A percentile compares a stretch with the other conserved stretches of the same genome.
Conservation (phyloP, 1,140 invertebrate genomes). For the Paralvinella palmiformis region DNA sequence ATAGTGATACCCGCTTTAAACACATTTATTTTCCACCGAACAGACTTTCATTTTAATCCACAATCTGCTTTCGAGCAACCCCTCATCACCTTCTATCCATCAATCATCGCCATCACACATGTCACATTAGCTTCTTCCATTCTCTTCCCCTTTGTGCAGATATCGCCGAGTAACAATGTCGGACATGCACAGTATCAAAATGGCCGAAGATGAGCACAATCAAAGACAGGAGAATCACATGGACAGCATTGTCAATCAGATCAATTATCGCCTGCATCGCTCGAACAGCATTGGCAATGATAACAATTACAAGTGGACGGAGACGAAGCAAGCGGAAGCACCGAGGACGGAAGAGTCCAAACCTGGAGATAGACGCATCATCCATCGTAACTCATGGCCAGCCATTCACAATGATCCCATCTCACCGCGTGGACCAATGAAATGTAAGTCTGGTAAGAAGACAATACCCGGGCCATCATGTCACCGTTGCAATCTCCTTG, state of each 20-base stretch:
- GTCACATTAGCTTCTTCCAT: too few relatives aligned
- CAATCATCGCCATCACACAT: too few relatives aligned
- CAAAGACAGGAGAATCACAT: neutral
- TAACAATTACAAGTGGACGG: neutral
- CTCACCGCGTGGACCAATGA: conserved; percentile 11
- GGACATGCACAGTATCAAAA: too few relatives aligned
- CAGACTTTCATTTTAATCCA: too few relatives aligned
- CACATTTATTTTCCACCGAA: too few relatives aligned
- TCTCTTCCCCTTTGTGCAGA: too few relatives aligned
- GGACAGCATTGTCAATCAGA: neutral
- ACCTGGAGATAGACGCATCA: neutral
- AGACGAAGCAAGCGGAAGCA: neutral
- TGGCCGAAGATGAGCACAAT: neutral
- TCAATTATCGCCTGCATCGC: neutral
- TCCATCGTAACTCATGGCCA: conserved; percentile 8
- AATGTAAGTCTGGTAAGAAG: neutral
- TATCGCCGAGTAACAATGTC: too few relatives aligned
- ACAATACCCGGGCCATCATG: neutral
- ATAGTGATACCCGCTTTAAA: too few relatives aligned
- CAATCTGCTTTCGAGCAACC: too few relatives aligned
- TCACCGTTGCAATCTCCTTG: neutral
- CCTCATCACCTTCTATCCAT: too few relatives aligned
- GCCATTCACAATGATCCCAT: conserved; percentile 1
- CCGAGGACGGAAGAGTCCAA: neutral
- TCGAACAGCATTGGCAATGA: neutral